phyloP scores from a whole-genome alignment of 2,888 invertebrate genomes.

The Cheilosia pagana region DNA sequence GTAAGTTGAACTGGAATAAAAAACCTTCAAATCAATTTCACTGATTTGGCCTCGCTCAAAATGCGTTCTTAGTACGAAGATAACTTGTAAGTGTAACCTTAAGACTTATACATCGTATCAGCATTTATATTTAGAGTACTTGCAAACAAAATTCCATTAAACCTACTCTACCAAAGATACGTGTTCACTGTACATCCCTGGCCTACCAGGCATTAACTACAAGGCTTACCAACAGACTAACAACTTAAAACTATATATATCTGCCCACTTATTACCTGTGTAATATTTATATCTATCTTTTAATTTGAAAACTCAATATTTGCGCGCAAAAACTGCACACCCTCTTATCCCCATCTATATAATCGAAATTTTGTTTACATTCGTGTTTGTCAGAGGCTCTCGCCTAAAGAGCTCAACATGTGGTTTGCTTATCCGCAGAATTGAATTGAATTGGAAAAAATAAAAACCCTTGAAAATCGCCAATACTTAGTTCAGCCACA shows the following conservation, averaged over 20 bases:
- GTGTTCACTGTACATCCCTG: constrained; percentile 7
- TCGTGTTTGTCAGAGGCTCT: background rate
- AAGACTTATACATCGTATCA: constrained; percentile 1
- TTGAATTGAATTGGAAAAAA: background rate
- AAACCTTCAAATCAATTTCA: background rate
- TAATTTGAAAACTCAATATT: constrained; percentile 29
- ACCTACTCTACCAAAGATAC: background rate
- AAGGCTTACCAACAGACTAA: constrained; percentile 26
- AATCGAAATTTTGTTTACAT: constrained; percentile 14
- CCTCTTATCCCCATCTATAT: constrained; percentile 28
- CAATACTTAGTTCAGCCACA: constrained; percentile 35
- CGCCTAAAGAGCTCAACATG: constrained; percentile 7
- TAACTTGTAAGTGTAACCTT: constrained; percentile 21
- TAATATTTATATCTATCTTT: constrained; percentile 3
- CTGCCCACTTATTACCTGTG: constrained; percentile 10
- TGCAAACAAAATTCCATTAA: constrained; percentile 36
- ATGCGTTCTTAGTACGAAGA: background rate
- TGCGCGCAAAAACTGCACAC: constrained; percentile 16
- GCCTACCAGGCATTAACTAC: constrained; percentile 26
- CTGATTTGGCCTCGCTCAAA: background rate
- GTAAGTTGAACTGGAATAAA: background rate
- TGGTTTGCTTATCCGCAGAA: constrained; percentile 38
- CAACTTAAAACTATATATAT: constrained; percentile 30
- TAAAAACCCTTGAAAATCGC: constrained; percentile 43
- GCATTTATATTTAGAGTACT: constrained; percentile 1